Percentiles rank a stretch among this genome's conserved stretches.
These are phyloP conservation scores for Teleopsis dalmanni DNA, from an alignment of 1,140 invertebrate species.

Conservation along the genomic window DNA sequence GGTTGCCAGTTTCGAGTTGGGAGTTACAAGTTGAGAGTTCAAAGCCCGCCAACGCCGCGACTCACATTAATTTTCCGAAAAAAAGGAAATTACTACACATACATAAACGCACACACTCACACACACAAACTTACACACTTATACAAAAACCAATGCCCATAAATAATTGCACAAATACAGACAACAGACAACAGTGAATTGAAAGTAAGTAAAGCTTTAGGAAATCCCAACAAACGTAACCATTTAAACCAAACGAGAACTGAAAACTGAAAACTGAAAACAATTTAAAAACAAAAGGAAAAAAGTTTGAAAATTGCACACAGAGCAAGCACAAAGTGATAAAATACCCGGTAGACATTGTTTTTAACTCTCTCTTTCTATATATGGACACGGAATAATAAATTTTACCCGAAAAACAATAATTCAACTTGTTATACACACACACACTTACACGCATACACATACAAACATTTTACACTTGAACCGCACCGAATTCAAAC, in stretches of 20 bases:
- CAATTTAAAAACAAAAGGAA: conserved; percentile 1
- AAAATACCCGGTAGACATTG: conserved; percentile 25
- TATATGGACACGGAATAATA: conserved; percentile 4
- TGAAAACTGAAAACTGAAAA: too few species aligned
- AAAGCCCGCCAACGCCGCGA: conserved; percentile 13
- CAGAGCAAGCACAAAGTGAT: neutral
- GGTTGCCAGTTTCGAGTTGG: neutral
- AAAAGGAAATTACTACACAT: neutral
- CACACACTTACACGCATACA: neutral
- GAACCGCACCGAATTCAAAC: too few species aligned
- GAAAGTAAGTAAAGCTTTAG: too few species aligned
- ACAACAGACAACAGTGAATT: too few species aligned
- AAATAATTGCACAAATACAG: too few species aligned
- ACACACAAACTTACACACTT: too few species aligned
- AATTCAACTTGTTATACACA: conserved; percentile 33
- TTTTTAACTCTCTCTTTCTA: too few species aligned
- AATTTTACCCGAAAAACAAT: conserved; percentile 31
- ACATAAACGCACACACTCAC: too few species aligned
- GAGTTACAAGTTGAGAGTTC: conserved; percentile 34
- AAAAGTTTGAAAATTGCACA: conserved; percentile 1
- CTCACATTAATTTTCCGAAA: conserved; percentile 8
- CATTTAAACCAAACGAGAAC: neutral
- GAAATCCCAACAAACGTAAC: conserved; percentile 11
- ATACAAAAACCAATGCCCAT: too few species aligned
- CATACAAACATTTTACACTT: neutral